These are phyloP conservation scores for Parasteatoda tepidariorum DNA, from an alignment of 1,140 invertebrate genomes.

Conservation along the genomic window DNA sequence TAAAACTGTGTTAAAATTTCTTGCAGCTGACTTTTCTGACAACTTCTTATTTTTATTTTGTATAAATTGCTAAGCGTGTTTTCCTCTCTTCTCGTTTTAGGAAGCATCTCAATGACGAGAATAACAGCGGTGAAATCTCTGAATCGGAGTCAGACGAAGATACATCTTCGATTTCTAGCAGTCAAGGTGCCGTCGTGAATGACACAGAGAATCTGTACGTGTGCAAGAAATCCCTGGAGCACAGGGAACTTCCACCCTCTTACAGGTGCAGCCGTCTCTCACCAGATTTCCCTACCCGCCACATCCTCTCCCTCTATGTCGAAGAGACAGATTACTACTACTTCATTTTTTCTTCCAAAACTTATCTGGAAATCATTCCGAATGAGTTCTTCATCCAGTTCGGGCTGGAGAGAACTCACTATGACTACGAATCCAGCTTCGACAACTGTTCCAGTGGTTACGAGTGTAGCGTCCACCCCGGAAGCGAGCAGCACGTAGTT, in stretches of 20 bases:
- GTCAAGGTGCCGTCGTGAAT: slow-evolving; percentile 48
- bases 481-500: background rate
- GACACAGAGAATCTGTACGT: slow-evolving; percentile 10
- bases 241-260: background rate
- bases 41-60: no score
- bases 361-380: slow-evolving; percentile 45
- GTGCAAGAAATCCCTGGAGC: slow-evolving; percentile 8
- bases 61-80: no score
- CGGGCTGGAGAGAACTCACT: slow-evolving; percentile 23
- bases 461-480: slow-evolving; percentile 14
- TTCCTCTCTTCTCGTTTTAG: no score
- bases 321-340: slow-evolving; percentile 39
- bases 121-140: slow-evolving; percentile 32
- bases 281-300: background rate
- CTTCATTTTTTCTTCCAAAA: slow-evolving; percentile 33
- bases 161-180: slow-evolving; percentile 59
- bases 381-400: slow-evolving; percentile 45
- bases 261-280: slow-evolving; percentile 22
- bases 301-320: background rate
- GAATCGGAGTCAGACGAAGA: slow-evolving; percentile 50
- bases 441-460: slow-evolving; percentile 19
- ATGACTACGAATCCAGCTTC: background rate
- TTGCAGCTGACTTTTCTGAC: no score
- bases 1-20: no score
- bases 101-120: background rate